Conservation (phyloP, 1,140 invertebrate species). For the Hesperophylax magnus region DNA sequence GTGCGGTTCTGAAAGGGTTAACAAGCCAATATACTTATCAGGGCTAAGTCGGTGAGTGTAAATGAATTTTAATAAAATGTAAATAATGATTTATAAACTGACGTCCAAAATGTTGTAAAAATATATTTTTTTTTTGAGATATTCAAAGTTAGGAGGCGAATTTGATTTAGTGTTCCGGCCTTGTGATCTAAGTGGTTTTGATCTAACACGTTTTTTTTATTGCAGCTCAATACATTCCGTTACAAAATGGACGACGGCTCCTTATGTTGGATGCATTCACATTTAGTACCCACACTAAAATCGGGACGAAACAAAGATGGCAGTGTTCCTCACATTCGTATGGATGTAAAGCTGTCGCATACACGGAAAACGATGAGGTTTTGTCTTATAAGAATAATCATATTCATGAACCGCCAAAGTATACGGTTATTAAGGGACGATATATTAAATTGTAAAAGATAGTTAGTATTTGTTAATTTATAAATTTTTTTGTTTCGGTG, state of each 20-base stretch:
- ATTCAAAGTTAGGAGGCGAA: too few species aligned
- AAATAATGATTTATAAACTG: too few species aligned
- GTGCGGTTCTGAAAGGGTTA: too few species aligned
- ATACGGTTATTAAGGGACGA: neutral
- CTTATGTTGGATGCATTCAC: neutral
- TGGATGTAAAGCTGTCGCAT: neutral
- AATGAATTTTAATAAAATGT: too few species aligned
- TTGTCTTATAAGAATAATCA: slow-evolving; percentile 17
- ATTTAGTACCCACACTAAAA: neutral
- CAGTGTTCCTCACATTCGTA: slow-evolving; percentile 3
- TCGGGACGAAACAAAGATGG: slow-evolving; percentile 3
- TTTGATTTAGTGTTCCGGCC: too few species aligned
- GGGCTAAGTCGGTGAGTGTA: too few species aligned
- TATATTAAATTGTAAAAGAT: neutral
- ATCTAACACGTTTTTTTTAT: neutral
- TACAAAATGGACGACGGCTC: neutral
- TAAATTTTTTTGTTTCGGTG: too few species aligned
- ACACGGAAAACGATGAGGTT: neutral
- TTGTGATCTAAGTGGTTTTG: too few species aligned
- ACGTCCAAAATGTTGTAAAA: too few species aligned
- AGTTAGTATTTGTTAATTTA: too few species aligned
- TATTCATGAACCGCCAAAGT: slow-evolving; percentile 10
- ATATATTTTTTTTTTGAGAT: too few species aligned
- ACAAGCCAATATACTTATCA: too few species aligned
- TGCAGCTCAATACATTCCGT: neutral